A percentile compares a stretch with the other conserved stretches of the same genome.
These are phyloP conservation scores for Xiphorhynchus elegans DNA, from an alignment of 2,113 vertebrate genomes.

Conservation along the genomic window DNA sequence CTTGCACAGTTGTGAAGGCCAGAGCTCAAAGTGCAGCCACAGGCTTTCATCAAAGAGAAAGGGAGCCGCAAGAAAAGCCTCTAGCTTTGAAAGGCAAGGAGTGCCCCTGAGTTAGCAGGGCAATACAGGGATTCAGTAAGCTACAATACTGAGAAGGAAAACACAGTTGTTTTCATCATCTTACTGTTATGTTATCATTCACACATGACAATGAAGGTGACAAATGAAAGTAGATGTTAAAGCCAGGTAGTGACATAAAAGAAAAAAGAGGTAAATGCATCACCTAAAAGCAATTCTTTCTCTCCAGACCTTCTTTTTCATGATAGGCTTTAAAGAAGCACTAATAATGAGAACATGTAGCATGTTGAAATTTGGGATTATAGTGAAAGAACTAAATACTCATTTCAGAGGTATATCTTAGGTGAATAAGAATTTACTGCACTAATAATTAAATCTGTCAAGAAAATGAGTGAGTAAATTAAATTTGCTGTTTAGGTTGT, in stretches of 20 bases:
- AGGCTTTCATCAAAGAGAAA: background rate
- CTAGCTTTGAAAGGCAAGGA: background rate
- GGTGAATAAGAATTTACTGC: background rate
- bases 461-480: background rate
- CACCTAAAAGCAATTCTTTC: background rate
- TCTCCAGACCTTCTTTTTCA: background rate
- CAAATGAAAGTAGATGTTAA: background rate
- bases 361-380: background rate
- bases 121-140: background rate
- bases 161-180: background rate
- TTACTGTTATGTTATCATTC: background rate
- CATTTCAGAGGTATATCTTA: background rate
- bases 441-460: background rate
- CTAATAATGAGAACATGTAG: background rate
- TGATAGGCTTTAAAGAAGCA: background rate
- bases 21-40: background rate
- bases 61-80: background rate
- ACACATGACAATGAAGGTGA: accelerated
- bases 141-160: background rate
- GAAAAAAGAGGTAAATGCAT: background rate
- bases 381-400: background rate
- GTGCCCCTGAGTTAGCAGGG: too few relatives aligned
- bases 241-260: background rate
- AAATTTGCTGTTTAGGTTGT: background rate
- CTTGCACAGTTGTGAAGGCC: background rate